These are phyloP conservation scores for Sebastes trivittatus DNA, from an alignment of 2,797 vertebrate species.

Conservation along the genomic window DNA sequence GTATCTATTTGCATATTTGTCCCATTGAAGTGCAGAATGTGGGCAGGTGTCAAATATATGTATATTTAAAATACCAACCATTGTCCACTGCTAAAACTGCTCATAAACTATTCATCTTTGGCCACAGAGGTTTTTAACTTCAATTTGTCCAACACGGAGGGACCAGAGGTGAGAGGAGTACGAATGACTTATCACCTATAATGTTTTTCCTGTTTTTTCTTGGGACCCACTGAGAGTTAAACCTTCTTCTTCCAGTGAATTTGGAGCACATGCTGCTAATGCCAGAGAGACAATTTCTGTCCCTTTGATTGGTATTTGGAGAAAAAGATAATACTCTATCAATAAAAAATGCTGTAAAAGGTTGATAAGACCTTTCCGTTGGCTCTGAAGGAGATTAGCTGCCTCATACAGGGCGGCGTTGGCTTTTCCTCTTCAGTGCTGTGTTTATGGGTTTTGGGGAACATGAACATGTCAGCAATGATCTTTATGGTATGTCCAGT, in stretches of 20 bases:
- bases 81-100: neutral
- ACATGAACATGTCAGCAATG: neutral
- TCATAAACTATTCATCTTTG: neutral
- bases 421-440: neutral
- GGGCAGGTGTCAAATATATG: neutral
- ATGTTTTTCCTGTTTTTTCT: neutral
- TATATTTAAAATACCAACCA: neutral
- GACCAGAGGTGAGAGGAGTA: neutral
- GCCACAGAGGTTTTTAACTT: neutral
- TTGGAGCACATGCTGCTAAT: slow-evolving; percentile 8
- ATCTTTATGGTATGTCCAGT: neutral
- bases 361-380: slow-evolving; percentile 23
- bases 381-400: slow-evolving; percentile 23
- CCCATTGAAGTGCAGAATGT: neutral
- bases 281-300: slow-evolving; percentile 9
- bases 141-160: slow-evolving; percentile 1
- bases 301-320: slow-evolving; percentile 27
- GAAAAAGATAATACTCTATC: slow-evolving; percentile 22
- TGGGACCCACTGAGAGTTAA: slow-evolving; percentile 5
- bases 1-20: slow-evolving; percentile 5
- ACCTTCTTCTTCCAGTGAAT: slow-evolving; percentile 7
- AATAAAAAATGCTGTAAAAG: slow-evolving; percentile 34
- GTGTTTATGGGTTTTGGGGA: neutral
- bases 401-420: neutral
- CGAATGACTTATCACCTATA: neutral